Conservation (phyloP, 2,797 vertebrate genomes). For the Leuciscus waleckii region DNA sequence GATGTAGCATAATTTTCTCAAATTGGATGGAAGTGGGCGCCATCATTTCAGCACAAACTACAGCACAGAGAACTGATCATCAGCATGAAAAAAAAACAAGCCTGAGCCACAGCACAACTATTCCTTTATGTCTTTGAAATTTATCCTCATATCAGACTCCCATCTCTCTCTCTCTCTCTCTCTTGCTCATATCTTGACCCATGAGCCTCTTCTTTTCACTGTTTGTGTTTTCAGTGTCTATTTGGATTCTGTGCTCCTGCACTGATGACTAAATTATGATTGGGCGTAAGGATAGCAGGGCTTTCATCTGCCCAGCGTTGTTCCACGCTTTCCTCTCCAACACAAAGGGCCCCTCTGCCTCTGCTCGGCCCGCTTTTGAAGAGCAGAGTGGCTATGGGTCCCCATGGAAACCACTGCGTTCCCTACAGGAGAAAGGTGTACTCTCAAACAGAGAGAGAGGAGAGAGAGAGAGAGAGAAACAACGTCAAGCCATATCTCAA, state of each 20-base stretch:
- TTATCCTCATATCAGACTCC: constrained; percentile 52
- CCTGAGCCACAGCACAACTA: constrained; percentile 62
- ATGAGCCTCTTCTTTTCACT: constrained; percentile 53
- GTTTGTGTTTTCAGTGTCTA: constrained; percentile 64
- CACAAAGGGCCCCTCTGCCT: constrained; percentile 82
- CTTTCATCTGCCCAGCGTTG: constrained; percentile 87
- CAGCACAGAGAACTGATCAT: constrained; percentile 55
- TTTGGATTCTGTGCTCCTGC: constrained; percentile 78
- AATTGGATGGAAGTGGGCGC: constrained; percentile 17
- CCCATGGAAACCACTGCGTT: constrained; percentile 83
- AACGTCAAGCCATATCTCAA: constrained; percentile 11
- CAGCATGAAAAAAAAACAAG: constrained; percentile 66
- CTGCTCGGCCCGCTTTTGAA: constrained; percentile 81
- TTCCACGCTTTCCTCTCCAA: constrained; percentile 73
- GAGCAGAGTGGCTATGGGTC: constrained; percentile 84
- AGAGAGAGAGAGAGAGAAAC: neutral
- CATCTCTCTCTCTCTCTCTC: constrained; percentile 59
- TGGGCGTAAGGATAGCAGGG: constrained; percentile 86
- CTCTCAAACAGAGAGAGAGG: constrained; percentile 40
- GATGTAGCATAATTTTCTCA: constrained; percentile 27
- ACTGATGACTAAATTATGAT: constrained; percentile 94
- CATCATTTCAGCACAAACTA: constrained; percentile 26
- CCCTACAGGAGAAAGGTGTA: constrained; percentile 65
- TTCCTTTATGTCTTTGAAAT: constrained; percentile 61
- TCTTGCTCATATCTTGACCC: constrained; percentile 59